Conservation (phyloP, 1,140 invertebrate species). For the Aphaenogaster rudis region DNA sequence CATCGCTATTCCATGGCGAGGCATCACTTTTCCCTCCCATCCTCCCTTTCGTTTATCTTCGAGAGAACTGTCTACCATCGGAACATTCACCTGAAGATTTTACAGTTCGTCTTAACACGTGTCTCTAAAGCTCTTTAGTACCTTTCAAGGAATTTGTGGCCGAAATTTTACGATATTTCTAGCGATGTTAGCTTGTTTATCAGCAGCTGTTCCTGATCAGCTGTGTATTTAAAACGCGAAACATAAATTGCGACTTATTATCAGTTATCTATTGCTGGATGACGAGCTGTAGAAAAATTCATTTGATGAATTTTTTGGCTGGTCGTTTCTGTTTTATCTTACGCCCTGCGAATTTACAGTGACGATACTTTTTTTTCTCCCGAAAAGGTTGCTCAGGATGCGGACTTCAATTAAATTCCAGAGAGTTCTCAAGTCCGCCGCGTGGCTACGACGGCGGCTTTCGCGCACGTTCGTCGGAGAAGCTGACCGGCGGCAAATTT, state of each 20-base stretch:
- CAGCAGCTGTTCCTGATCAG: background rate
- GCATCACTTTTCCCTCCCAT: slow-evolving; percentile 56
- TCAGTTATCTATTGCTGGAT: background rate
- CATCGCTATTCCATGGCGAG: slow-evolving; percentile 66
- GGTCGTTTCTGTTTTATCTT: slow-evolving; percentile 24
- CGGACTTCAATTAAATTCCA: slow-evolving; percentile 76
- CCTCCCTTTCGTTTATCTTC: slow-evolving; percentile 38
- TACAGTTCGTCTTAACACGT: slow-evolving; percentile 36
- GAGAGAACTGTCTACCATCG: slow-evolving; percentile 7
- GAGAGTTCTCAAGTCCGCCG: slow-evolving; percentile 72
- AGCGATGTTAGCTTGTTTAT: background rate
- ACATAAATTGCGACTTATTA: background rate
- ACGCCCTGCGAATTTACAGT: slow-evolving; percentile 53
- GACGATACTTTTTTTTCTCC: slow-evolving; percentile 16
- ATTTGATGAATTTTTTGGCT: slow-evolving; percentile 1
- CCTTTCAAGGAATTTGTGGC: background rate
- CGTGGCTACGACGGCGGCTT: slow-evolving; percentile 58
- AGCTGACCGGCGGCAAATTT: slow-evolving; percentile 65
- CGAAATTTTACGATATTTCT: slow-evolving; percentile 32
- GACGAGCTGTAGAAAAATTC: background rate
- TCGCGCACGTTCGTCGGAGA: slow-evolving; percentile 40
- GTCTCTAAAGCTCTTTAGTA: slow-evolving; percentile 19
- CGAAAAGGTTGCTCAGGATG: slow-evolving; percentile 60
- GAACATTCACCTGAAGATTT: slow-evolving; percentile 39
- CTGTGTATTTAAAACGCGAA: background rate